Base-by-base conservation (phyloP, 2,113 vertebrate species). In the Heterotis niloticus region DNA sequence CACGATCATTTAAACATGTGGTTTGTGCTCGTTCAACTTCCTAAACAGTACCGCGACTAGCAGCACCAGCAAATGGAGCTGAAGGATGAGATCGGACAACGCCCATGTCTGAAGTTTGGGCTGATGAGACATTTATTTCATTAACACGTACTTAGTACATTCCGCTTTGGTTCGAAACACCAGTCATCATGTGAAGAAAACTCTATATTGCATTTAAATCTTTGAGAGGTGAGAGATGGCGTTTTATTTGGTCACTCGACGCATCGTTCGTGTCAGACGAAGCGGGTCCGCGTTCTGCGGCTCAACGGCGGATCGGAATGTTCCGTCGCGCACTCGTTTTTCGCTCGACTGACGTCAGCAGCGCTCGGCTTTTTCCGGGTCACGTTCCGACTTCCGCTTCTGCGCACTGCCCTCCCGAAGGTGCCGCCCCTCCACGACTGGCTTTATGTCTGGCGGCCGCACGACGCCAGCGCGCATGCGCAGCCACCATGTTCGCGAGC, bases 381-480 rank as follows among this genome's bases (percentile, higher is more conserved):
- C 76, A 79, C 5, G 81, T 71, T 85, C 80, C 82, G 78, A 84
- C 81, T 84, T 85, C 80, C 85, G 75, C 78, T 75, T 72, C 64
- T 69, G 56, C 69, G 59, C 62, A 72, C 16, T 64, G 18, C 77
- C 57, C 86, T 84, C 83, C 81, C 87, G 44, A 83, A 83, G 76
- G 82, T 82, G 81, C 79, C 80, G 78, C 74, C 60, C 64, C 0
- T 77, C 89, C 90, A 90, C 90, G 94, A 92, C 92, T 89, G 88
- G 94, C 95, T 95, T 95, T 96, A 91, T 95, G 95, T 94, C 94
- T 93, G 91, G 90, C 82, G 85, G 68, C n/a, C 57, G 85, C 88
- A 87, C 78, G 78, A 60, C 80, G 67, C 17, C 5, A 67, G 18
- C 26, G 81, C 4, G 86, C 88, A 87, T 84, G 88, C 88, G 88